A percentile compares a stretch with the other conserved stretches of the same genome.
Evolutionary conservation across 23 tunicate species (phyloP).

Genomic region (Styela plicata): DNA sequence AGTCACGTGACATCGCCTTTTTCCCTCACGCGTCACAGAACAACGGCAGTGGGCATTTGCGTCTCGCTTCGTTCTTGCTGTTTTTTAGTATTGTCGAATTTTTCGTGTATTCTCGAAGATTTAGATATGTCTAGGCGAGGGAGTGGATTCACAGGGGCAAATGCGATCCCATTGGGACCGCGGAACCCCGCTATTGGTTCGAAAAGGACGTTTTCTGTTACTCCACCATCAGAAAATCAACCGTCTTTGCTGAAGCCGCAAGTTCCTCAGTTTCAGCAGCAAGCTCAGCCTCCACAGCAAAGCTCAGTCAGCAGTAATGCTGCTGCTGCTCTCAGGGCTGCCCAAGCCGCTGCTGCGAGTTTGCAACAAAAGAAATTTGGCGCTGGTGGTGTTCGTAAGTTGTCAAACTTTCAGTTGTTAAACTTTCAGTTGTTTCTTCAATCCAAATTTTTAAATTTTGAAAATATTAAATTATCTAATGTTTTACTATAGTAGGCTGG

Average conservation of each 20-base stretch:
- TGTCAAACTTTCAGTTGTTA: too few species aligned
- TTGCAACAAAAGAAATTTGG: conserved; percentile 35
- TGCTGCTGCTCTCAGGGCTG: conserved; percentile 60
- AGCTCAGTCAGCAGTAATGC: conserved; percentile 15
- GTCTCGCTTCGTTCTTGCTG: too few species aligned
- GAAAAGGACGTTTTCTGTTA: conserved; percentile 47
- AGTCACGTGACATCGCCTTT: conserved; percentile 20
- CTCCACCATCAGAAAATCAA: conserved; percentile 56
- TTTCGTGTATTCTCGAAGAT: too few species aligned
- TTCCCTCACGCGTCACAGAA: conserved; percentile 10
- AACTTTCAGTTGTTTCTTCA: too few species aligned
- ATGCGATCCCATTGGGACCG: conserved; percentile 92
- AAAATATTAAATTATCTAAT: too few species aligned
- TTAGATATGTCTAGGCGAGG: not conserved
- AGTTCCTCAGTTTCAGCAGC: conserved; percentile 10
- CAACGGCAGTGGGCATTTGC: not conserved
- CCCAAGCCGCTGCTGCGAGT: conserved; percentile 84
- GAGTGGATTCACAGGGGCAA: conserved; percentile 77
- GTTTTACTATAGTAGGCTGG: too few species aligned
- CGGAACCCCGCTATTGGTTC: conserved; percentile 83
- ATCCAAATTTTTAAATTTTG: too few species aligned
- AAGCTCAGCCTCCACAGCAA: not conserved
- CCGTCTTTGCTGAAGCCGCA: conserved; percentile 7
- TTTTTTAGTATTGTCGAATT: too few species aligned
- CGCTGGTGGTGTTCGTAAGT: too few species aligned